A percentile compares a stretch with the other conserved stretches of the same genome.
Evolutionary conservation across 35 echinoderm and acorn worm genomes (phyloP).

Genomic region (Stichopus chloronotus): DNA sequence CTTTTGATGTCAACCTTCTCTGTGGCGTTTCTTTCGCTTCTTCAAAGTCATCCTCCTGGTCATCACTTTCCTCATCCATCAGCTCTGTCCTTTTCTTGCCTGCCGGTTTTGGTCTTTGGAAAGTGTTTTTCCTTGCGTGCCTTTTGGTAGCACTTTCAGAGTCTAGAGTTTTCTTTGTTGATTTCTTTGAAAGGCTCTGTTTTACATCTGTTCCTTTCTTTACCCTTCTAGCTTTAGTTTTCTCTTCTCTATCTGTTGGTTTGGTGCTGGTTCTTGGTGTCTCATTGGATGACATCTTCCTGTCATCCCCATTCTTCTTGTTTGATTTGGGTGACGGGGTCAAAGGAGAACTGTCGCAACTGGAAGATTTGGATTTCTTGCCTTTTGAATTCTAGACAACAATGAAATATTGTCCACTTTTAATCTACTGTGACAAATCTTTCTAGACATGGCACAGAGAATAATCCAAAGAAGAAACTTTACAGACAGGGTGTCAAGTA

Average conservation of each 20-base stretch:
- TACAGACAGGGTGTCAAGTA: too few species aligned
- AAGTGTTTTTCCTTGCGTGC: neutral
- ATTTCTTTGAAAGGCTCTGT: neutral
- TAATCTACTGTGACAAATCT: too few species aligned
- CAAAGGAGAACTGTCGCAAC: neutral
- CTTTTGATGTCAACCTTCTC: neutral
- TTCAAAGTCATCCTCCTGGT: neutral
- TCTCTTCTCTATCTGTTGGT: neutral
- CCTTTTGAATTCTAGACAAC: conserved; percentile 12
- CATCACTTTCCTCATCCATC: neutral
- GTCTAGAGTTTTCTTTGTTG: neutral
- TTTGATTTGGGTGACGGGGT: neutral
- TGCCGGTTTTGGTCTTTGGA: neutral
- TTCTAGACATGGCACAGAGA: too few species aligned
- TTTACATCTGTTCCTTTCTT: neutral
- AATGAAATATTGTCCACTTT: neutral
- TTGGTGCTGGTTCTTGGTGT: neutral
- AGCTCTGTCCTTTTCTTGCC: neutral
- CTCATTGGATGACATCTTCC: neutral
- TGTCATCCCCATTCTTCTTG: neutral
- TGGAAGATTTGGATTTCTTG: conserved; percentile 37
- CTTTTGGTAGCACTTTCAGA: neutral
- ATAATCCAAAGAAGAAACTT: too few species aligned
- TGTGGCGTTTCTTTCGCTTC: conserved; percentile 3
- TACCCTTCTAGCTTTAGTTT: neutral